Base-by-base conservation (phyloP, 1,140 invertebrate species). In the Calephelis nemesis region DNA sequence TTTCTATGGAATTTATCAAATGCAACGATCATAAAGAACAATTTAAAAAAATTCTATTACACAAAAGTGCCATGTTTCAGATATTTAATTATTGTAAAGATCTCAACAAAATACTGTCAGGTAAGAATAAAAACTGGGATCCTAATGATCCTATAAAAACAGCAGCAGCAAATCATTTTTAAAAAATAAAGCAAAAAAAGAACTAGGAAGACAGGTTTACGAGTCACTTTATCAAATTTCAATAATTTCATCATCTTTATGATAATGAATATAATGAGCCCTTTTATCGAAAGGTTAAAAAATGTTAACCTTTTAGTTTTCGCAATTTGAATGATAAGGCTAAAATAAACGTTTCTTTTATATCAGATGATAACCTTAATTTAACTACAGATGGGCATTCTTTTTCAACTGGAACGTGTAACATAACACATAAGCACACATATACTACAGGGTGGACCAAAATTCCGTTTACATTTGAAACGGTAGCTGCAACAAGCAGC, bases 381-480 rank as follows among this genome's bases (percentile, higher is more conserved):
- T n/a, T n/a, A n/a, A n/a, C n/a, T n/a, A n/a, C n/a, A n/a, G n/a
- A n/a, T n/a, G n/a, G n/a, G n/a, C n/a, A n/a, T n/a, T n/a, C n/a
- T n/a, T n/a, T n/a, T n/a, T n/a, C n/a, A n/a, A n/a, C n/a, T n/a
- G n/a, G n/a, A n/a, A n/a, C n/a, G n/a, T n/a, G n/a, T n/a, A n/a
- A n/a, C n/a, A n/a, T n/a, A n/a, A n/a, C n/a, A n/a, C n/a, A n/a
- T n/a, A n/a, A n/a, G n/a, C n/a, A n/a, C n/a, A n/a, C n/a, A n/a
- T n/a, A n/a, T n/a, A n/a, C 19, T 62, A 62, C 60, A 62, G 62
- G 40, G 12, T 62, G 62, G 42, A 62, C 62, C 49, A 63, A 63
- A 65, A 63, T 39, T 50, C 64, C 49, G 64, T 65, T 65, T 13
- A 54, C 64, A 50, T 65, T 65, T 54, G 30, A 65, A 54, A 54